Conservation (phyloP, 1,140 invertebrate species). For the Drosophila malerkotliana region DNA sequence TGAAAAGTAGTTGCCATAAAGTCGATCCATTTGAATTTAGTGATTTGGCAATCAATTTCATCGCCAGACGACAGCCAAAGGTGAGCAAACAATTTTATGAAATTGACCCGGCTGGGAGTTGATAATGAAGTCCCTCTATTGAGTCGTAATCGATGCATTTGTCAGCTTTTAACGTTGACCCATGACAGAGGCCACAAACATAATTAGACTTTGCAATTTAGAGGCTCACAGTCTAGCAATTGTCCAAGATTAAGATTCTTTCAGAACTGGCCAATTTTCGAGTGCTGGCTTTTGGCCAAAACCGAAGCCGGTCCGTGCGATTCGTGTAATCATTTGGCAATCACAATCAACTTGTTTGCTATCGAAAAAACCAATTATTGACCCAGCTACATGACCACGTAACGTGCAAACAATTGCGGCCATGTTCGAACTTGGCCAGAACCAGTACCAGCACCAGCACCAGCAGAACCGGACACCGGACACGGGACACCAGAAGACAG, state of each 20-base stretch:
- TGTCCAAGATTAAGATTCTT: slow-evolving; percentile 30
- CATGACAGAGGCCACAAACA: slow-evolving; percentile 21
- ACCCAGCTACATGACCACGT: slow-evolving; percentile 78
- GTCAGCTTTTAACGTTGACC: slow-evolving; percentile 50
- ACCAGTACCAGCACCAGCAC: not conserved
- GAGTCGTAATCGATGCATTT: slow-evolving; percentile 31
- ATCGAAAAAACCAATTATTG: slow-evolving; percentile 78
- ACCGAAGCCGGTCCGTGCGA: slow-evolving; percentile 34
- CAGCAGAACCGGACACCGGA: no score
- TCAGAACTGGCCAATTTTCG: slow-evolving; percentile 44
- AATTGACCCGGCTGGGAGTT: no score
- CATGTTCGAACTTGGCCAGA: slow-evolving; percentile 55
- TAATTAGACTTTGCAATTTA: slow-evolving; percentile 57
- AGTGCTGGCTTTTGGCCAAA: slow-evolving; percentile 41
- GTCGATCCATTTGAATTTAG: slow-evolving; percentile 13
- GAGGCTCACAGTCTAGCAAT: not conserved
- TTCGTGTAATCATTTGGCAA: slow-evolving; percentile 77
- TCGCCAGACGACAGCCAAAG: slow-evolving; percentile 6
- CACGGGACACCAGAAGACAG: slow-evolving; percentile 30
- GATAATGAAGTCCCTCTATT: not conserved
- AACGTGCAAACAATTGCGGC: slow-evolving; percentile 79
- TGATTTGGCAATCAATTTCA: slow-evolving; percentile 40
- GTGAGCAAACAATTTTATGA: slow-evolving; percentile 38
- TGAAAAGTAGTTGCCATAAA: slow-evolving; percentile 52
- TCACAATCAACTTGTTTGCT: slow-evolving; percentile 77